Evolutionary conservation across 1,140 invertebrate genomes (phyloP).

Genomic region (Dendrolimus kikuchii): DNA sequence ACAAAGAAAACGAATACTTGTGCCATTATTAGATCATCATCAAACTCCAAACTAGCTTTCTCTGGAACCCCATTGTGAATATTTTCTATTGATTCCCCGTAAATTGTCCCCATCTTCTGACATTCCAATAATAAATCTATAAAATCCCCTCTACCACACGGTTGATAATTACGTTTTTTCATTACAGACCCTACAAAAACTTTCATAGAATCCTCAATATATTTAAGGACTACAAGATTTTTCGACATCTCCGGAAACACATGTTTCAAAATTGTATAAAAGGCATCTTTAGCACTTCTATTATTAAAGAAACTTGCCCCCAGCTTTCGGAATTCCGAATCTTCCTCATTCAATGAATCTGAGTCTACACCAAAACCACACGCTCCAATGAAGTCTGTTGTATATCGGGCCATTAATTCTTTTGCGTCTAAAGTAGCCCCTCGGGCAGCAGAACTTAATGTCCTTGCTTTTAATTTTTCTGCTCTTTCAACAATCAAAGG

Average conservation of each 20-base stretch:
- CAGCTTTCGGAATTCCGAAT: conserved; percentile 48
- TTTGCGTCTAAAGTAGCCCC: conserved; percentile 44
- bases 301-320: conserved; percentile 44
- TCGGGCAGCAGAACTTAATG: conserved; percentile 13
- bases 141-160: conserved; percentile 68
- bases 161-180: conserved; percentile 29
- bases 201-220: conserved; percentile 26
- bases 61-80: conserved; percentile 36
- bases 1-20: conserved; percentile 74
- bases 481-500: conserved; percentile 47
- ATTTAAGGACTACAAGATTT: conserved; percentile 16
- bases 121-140: conserved; percentile 73
- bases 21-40: conserved; percentile 49
- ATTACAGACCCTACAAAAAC: conserved; percentile 28
- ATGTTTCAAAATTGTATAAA: conserved; percentile 24
- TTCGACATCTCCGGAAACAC: conserved; percentile 32
- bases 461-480: conserved; percentile 34
- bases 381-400: conserved; percentile 70
- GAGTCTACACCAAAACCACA: conserved; percentile 57
- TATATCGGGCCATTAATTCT: conserved; percentile 60
- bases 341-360: conserved; percentile 45
- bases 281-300: conserved; percentile 5
- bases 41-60: conserved; percentile 29
- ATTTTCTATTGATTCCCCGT: conserved; percentile 54
- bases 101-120: conserved; percentile 50